These are phyloP conservation scores for Hippocampus mohnikei DNA, from an alignment of 2,113 vertebrate species.

Conservation along the genomic window DNA sequence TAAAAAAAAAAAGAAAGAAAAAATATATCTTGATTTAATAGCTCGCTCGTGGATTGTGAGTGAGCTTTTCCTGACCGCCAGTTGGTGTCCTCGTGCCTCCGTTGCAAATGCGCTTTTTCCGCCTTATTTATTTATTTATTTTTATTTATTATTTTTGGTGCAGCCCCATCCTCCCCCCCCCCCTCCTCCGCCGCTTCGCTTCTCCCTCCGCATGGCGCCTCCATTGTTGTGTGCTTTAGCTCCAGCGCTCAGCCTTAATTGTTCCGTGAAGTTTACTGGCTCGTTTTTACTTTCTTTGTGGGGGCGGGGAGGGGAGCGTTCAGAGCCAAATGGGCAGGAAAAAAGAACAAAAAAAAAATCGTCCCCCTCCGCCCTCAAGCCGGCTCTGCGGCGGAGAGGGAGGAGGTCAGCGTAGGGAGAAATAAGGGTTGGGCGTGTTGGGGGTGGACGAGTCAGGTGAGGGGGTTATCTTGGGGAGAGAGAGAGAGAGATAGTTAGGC, in stretches of 20 bases:
- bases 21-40: background rate
- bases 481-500: conserved; percentile 43
- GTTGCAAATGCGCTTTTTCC: conserved; percentile 18
- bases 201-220: conserved; percentile 46
- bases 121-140: too few relatives aligned
- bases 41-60: background rate
- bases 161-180: background rate
- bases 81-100: conserved; percentile 85
- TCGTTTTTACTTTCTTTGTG: conserved; percentile 32
- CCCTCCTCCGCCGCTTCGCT: background rate
- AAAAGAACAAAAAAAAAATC: background rate
- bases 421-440: background rate
- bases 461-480: conserved; percentile 38
- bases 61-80: conserved; percentile 58
- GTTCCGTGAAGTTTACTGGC: conserved; percentile 62
- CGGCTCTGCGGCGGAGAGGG: conserved; percentile 10
- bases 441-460: conserved; percentile 37
- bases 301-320: background rate
- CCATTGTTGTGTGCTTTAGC: conserved; percentile 64
- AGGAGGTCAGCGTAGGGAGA: conserved; percentile 16
- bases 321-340: background rate
- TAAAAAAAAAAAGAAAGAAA: background rate
- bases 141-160: background rate
- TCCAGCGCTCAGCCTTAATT: conserved; percentile 62
- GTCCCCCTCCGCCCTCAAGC: background rate